Base-by-base conservation (phyloP, 2,113 vertebrate species). In the Cheilinus undulatus region DNA sequence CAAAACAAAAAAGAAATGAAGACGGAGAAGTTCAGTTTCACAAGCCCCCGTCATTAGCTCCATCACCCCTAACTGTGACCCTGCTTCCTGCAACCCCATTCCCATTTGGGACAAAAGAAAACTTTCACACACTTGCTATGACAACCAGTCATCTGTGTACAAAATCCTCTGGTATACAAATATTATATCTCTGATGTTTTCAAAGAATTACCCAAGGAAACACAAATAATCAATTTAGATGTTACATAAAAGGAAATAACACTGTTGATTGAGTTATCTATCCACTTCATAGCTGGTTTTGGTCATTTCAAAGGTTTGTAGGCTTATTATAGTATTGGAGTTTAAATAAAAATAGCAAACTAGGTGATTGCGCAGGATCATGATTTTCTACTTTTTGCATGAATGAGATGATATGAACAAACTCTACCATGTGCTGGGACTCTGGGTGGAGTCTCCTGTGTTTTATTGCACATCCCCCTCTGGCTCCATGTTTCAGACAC, bases 381-480 rank as follows among this genome's bases (percentile, higher is more conserved):
- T 42, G 40, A 17, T 42, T 6, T 19, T 19, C 7, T 40, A 2
- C 3, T 42, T 42, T 17, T 42, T 17, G 40, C 40, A 42, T 15
- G 14, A 19, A 15, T 19, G 40, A 17, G 40, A 42, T 17, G 19
- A 28, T 11, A 22, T 11, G 23, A 11, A 48, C 11, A 71, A 28
- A 56, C 54, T n/a, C 20, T 72, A 93, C 89, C 80, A 12, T 67
- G 58, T 53, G 71, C 62, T 51, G 88, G 71, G 5, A 13, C 43
- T 27, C 75, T n/a, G 51, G 85, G 50, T 1, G 58, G 53, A 36
- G 74, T 40, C 50, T 85, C 86, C 22, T 87, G 86, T 3, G 87
- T 88, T 85, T 94, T 94, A 74, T 10, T 91, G 62, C 94, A 94
- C 87, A 94, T 78, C 43, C 67, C 82, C 64, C 91, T 91, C 32